A percentile compares a stretch with the other conserved stretches of the same genome.
These are phyloP conservation scores for Crocuta crocuta DNA, from an alignment of 2,113 vertebrate species.

Conservation along the genomic window DNA sequence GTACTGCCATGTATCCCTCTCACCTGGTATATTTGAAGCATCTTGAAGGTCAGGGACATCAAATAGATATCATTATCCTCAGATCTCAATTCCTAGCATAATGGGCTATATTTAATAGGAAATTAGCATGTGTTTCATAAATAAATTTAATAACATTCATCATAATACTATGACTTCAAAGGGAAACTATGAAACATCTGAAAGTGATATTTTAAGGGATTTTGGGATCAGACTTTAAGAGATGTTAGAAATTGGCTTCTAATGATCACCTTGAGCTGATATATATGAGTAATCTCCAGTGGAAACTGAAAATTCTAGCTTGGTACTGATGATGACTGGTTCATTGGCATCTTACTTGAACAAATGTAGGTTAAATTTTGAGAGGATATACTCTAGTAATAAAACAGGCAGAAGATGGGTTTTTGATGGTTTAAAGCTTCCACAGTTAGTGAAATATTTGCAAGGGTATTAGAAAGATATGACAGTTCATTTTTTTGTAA, in stretches of 20 bases:
- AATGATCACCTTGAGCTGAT: slow-evolving; percentile 44
- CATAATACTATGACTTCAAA: slow-evolving; percentile 37
- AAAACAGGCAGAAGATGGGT: slow-evolving; percentile 54
- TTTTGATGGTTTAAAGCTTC: slow-evolving; percentile 68
- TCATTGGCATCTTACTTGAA: slow-evolving; percentile 57
- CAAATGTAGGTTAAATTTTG: slow-evolving; percentile 70
- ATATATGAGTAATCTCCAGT: neutral
- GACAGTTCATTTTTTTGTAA: slow-evolving; percentile 61
- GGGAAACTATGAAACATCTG: neutral
- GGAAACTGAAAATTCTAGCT: slow-evolving; percentile 55
- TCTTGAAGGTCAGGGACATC: neutral
- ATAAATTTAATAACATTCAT: slow-evolving; percentile 44
- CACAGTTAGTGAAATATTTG: slow-evolving; percentile 58
- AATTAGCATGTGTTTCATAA: neutral
- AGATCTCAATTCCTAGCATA: neutral
- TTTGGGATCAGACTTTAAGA: slow-evolving; percentile 48
- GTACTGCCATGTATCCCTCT: neutral
- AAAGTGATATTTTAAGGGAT: slow-evolving; percentile 33
- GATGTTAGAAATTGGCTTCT: slow-evolving; percentile 43
- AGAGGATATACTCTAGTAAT: slow-evolving; percentile 47
- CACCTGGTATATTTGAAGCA: slow-evolving; percentile 9
- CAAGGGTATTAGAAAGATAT: slow-evolving; percentile 56
- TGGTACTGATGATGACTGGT: slow-evolving; percentile 15
- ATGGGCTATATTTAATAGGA: neutral
- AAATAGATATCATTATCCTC: neutral